Evolutionary conservation across 1,140 invertebrate genomes (phyloP).

Genomic region (Brachionus rotundiformis): DNA sequence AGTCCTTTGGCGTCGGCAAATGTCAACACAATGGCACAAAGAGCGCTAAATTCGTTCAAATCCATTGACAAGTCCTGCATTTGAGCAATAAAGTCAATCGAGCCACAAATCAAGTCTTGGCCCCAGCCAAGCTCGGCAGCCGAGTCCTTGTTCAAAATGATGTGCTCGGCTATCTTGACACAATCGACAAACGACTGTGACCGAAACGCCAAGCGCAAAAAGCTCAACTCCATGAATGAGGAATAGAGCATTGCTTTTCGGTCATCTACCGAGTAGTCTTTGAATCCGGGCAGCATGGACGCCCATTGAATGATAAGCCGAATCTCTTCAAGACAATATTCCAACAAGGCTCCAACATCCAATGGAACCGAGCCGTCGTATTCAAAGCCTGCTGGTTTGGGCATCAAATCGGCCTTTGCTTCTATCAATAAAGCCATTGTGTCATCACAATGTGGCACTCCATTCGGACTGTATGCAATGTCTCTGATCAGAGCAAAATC

Average conservation of each 20-base stretch:
- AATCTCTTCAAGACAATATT: constrained; percentile 50
- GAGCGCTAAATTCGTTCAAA: constrained; percentile 47
- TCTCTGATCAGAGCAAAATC: constrained; percentile 48
- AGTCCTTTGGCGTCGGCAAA: constrained; percentile 49
- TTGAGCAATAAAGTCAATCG: constrained; percentile 51
- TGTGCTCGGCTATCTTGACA: constrained; percentile 51
- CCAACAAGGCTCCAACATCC: constrained; percentile 34
- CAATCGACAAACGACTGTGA: constrained; percentile 48
- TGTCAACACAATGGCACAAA: constrained; percentile 48
- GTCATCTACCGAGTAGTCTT: constrained; percentile 44
- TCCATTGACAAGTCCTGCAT: constrained; percentile 50
- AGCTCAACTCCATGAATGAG: constrained; percentile 46
- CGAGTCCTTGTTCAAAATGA: constrained; percentile 49
- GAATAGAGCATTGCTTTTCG: constrained; percentile 50
- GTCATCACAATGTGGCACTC: constrained; percentile 51
- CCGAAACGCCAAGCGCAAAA: constrained; percentile 44
- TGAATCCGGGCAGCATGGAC: constrained; percentile 20
- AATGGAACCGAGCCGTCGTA: constrained; percentile 40
- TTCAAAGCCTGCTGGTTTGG: constrained; percentile 40
- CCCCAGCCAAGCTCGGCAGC: constrained; percentile 45
- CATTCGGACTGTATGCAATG: constrained; percentile 40
- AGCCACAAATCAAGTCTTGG: constrained; percentile 49
- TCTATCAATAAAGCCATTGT: constrained; percentile 43
- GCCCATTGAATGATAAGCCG: constrained; percentile 47
- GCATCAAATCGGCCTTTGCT: constrained; percentile 48